Evolutionary conservation across 2,888 invertebrate genomes (phyloP).

Genomic region (Cheilosia vulpina): DNA sequence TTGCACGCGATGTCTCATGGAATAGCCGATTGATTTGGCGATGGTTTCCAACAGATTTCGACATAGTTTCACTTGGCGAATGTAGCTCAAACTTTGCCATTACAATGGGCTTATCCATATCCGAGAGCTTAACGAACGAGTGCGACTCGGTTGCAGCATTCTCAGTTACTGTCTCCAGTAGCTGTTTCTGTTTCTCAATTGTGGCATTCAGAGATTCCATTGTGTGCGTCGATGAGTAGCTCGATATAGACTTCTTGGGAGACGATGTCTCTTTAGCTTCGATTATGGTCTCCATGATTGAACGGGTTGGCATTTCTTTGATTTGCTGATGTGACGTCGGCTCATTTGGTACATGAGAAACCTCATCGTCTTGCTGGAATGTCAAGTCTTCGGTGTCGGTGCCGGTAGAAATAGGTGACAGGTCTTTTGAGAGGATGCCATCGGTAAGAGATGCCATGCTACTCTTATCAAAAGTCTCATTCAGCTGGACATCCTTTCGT

Average conservation of each 20-base stretch:
- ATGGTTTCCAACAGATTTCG: conserved; percentile 82
- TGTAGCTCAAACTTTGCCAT: conserved; percentile 84
- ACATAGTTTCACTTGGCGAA: conserved; percentile 81
- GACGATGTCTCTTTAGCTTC: conserved; percentile 83
- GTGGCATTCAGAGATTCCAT: conserved; percentile 82
- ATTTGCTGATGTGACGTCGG: conserved; percentile 74
- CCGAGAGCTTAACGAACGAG: conserved; percentile 90
- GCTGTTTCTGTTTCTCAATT: conserved; percentile 82
- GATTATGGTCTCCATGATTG: conserved; percentile 83
- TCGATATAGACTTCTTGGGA: conserved; percentile 79
- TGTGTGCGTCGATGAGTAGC: conserved; percentile 77
- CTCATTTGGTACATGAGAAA: conserved; percentile 34
- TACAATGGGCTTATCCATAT: conserved; percentile 88
- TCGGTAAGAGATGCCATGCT: conserved; percentile 83
- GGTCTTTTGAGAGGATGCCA: conserved; percentile 83
- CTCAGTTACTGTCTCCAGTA: conserved; percentile 83
- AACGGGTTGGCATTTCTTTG: conserved; percentile 79
- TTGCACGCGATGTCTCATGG: conserved; percentile 82
- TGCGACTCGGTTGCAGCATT: conserved; percentile 83
- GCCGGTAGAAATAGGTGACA: conserved; percentile 82
- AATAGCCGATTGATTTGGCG: conserved; percentile 82
- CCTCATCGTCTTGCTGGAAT: conserved; percentile 83
- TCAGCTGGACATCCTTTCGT: conserved; percentile 82
- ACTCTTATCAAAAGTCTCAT: conserved; percentile 84
- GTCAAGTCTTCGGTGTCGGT: conserved; percentile 83